A percentile compares a stretch with the other conserved stretches of the same genome.
phyloP scores from a whole-genome alignment of 2,113 vertebrate genomes.

The Psophia crepitans region DNA sequence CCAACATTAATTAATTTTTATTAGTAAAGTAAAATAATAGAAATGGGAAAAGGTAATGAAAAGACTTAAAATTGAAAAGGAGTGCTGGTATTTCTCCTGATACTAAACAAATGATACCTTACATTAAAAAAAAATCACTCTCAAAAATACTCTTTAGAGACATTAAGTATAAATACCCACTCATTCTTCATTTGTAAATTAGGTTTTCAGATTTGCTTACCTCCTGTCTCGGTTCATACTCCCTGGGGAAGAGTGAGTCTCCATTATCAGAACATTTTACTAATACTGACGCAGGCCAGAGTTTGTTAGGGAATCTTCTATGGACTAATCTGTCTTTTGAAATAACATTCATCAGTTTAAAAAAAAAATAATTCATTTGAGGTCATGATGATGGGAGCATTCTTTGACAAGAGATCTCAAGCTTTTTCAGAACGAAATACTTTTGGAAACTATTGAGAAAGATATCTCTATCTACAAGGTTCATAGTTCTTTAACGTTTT shows the following conservation, averaged over 20 bases:
- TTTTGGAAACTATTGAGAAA: not conserved
- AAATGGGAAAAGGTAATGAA: not conserved
- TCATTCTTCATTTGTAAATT: not conserved
- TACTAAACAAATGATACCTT: not conserved
- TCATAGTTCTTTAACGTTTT: not conserved
- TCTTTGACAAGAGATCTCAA: not conserved
- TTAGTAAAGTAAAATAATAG: not conserved
- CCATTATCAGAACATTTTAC: not conserved
- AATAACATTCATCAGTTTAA: not conserved
- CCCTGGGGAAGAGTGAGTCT: not conserved
- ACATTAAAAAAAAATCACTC: not conserved
- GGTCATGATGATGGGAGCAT: not conserved
- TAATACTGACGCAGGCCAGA: not conserved
- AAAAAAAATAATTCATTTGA: not conserved
- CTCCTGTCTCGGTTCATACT: not conserved
- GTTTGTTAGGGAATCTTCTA: not conserved
- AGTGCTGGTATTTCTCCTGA: not conserved
- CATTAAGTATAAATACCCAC: not conserved
- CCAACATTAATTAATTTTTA: not conserved
- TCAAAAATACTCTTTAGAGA: not conserved
- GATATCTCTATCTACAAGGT: not conserved
- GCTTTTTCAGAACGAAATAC: not conserved
- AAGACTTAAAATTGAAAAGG: not conserved
- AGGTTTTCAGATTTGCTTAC: not conserved
- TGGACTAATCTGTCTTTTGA: not conserved